A percentile compares a stretch with the other conserved stretches of the same genome.
phyloP scores from a whole-genome alignment of 2,113 vertebrate genomes.

The Cyanocitta stelleri region DNA sequence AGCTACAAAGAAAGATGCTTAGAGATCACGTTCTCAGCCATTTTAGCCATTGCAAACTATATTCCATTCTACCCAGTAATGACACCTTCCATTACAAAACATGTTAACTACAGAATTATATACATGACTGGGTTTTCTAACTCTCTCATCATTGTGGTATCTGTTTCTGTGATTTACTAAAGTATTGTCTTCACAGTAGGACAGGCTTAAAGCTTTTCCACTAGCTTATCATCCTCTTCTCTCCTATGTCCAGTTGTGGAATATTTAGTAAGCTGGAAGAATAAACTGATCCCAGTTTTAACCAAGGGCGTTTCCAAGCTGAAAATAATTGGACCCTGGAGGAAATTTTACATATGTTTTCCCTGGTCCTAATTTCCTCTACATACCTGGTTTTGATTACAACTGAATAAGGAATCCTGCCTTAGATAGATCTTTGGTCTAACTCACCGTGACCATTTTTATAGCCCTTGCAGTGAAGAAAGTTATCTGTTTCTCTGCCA shows the following conservation, averaged over 20 bases:
- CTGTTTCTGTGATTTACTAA: background rate
- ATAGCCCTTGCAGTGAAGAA: background rate
- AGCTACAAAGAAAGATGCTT: background rate
- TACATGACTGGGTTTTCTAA: background rate
- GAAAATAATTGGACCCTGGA: background rate
- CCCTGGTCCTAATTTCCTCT: background rate
- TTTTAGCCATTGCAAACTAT: background rate
- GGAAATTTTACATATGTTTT: background rate
- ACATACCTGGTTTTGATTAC: background rate
- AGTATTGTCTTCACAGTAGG: background rate
- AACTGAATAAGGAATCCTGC: background rate
- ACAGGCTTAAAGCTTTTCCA: background rate
- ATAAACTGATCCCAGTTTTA: background rate
- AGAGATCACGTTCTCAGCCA: background rate
- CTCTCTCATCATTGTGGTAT: background rate
- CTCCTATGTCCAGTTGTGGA: rapidly evolving
- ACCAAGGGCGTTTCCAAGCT: background rate
- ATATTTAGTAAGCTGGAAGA: background rate
- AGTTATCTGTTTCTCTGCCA: background rate
- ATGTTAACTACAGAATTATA: background rate
- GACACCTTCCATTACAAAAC: background rate
- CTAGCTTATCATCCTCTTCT: background rate
- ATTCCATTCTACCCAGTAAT: background rate
- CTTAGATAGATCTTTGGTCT: background rate
- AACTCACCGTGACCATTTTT: background rate